phyloP scores from a whole-genome alignment of 2,113 vertebrate species.

The Pantherophis guttatus region DNA sequence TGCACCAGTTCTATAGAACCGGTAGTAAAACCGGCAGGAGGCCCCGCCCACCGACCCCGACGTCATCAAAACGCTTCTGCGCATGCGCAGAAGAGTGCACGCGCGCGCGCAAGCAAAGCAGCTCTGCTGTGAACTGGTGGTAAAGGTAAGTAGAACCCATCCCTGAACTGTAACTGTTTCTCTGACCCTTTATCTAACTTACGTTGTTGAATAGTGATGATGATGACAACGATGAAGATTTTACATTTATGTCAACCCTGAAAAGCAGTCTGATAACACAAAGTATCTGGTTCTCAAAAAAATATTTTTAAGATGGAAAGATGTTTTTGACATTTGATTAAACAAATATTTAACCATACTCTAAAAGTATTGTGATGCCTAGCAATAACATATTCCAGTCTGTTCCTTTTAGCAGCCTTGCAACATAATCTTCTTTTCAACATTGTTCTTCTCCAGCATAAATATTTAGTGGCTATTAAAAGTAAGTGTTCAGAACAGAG shows the following conservation, averaged over 20 bases:
- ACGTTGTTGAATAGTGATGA: background rate
- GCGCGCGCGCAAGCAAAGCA: too few relatives aligned
- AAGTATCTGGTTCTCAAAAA: background rate
- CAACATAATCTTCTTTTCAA: background rate
- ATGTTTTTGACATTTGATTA: slow-evolving; percentile 1
- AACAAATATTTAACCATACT: background rate
- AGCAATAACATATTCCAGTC: background rate
- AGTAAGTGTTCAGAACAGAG: background rate
- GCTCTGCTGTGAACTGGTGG: too few relatives aligned
- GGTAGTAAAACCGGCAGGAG: too few relatives aligned
- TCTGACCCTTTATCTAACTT: background rate
- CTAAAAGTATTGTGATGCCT: background rate
- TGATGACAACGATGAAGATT: background rate
- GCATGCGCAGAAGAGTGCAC: too few relatives aligned
- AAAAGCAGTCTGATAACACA: background rate
- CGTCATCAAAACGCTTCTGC: too few relatives aligned
- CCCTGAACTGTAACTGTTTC: background rate
- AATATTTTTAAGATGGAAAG: background rate
- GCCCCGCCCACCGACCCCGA: too few relatives aligned
- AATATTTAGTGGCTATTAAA: background rate
- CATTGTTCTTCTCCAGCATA: background rate
- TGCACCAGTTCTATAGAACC: too few relatives aligned
- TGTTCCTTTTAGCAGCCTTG: background rate
- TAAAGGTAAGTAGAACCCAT: too few relatives aligned
- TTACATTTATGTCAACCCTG: background rate